Evolutionary conservation across 1,140 invertebrate species (phyloP).

Genomic region (Melipona quadrifasciata): DNA sequence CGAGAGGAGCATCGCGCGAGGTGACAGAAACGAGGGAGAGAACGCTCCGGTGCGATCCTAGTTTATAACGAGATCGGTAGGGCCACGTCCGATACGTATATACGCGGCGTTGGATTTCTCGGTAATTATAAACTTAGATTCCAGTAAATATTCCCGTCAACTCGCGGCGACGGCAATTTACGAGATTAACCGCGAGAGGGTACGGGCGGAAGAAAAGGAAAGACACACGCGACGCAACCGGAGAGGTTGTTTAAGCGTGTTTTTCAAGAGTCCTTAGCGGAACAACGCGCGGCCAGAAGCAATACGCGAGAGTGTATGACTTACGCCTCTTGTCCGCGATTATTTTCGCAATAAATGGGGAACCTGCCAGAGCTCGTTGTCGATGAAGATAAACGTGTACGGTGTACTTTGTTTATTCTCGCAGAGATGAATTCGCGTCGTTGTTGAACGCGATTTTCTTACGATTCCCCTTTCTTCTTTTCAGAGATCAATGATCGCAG

Average conservation of each 20-base stretch:
- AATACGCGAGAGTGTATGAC: not conserved
- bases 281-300: slow-evolving; percentile 3
- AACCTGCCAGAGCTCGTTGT: not conserved
- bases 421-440: too few species aligned
- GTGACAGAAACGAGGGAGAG: slow-evolving; percentile 61
- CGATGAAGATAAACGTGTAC: not conserved
- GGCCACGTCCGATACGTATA: slow-evolving; percentile 64
- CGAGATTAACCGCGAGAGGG: slow-evolving; percentile 66
- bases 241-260: slow-evolving; percentile 37
- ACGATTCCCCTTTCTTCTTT: too few species aligned
- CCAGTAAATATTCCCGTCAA: slow-evolving; percentile 73
- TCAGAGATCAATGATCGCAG: too few species aligned
- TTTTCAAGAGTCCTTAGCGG: slow-evolving; percentile 59
- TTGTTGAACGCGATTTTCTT: not conserved
- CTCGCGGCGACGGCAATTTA: slow-evolving; percentile 72
- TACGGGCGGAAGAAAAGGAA: slow-evolving; percentile 17
- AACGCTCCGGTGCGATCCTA: slow-evolving; percentile 60
- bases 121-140: slow-evolving; percentile 80
- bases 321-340: not conserved
- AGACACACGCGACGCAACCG: not conserved
- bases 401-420: too few species aligned
- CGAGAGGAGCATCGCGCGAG: slow-evolving; percentile 51
- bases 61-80: slow-evolving; percentile 76
- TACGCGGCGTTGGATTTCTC: slow-evolving; percentile 67
- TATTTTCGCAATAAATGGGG: not conserved